phyloP scores from a whole-genome alignment of 2,113 vertebrate genomes.

The Epinephelus lanceolatus region DNA sequence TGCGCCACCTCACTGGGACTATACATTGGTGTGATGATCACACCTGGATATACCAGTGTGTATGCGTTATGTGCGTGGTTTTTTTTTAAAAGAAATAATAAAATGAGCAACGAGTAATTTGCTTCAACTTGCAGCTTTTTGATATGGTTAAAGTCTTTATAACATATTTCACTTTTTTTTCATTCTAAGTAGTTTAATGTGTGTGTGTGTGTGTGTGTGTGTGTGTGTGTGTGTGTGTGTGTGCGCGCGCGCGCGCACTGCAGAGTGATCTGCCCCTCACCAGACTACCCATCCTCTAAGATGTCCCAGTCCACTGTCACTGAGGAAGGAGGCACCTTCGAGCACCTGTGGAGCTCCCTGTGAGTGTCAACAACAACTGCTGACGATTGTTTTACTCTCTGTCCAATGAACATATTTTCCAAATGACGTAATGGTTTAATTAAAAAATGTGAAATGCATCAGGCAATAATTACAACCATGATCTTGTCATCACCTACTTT shows the following conservation, averaged over 20 bases:
- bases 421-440: neutral
- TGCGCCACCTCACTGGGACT: constrained; percentile 65
- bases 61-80: constrained; percentile 5
- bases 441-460: neutral
- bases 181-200: too few species aligned
- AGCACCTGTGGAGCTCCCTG: constrained; percentile 96
- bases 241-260: constrained; percentile 4
- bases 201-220: neutral
- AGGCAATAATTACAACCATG: neutral
- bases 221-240: constrained; percentile 9
- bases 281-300: constrained; percentile 83
- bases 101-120: too few species aligned
- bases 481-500: neutral
- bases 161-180: too few species aligned
- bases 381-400: constrained; percentile 23
- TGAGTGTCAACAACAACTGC: constrained; percentile 83
- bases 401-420: neutral
- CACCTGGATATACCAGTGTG: constrained; percentile 65
- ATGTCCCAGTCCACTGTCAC: constrained; percentile 91
- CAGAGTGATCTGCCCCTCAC: constrained; percentile 87
- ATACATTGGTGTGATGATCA: constrained; percentile 76
- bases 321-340: constrained; percentile 93
- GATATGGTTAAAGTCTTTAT: too few species aligned
- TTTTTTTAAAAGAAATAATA: neutral
- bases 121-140: too few species aligned